These are phyloP conservation scores for Entomobrya proxima DNA, from an alignment of 2,888 invertebrate species.

Conservation along the genomic window DNA sequence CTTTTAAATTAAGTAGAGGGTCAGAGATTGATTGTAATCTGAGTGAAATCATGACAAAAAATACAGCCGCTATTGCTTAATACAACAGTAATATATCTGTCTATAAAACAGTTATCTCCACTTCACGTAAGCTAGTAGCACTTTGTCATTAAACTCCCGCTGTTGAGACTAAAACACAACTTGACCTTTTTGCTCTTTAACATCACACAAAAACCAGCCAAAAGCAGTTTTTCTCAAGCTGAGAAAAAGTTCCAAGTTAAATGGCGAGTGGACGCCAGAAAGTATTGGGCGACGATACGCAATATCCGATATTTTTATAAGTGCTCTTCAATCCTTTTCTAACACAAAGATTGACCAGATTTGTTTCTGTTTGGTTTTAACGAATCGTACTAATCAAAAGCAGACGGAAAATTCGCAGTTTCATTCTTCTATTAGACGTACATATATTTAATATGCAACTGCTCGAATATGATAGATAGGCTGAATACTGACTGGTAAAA, in stretches of 20 bases:
- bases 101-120: conserved; percentile 20
- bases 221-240: conserved; percentile 17
- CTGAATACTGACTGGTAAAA: too few relatives aligned
- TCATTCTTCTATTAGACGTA: too few relatives aligned
- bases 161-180: neutral
- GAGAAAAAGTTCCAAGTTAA: conserved; percentile 28
- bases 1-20: neutral
- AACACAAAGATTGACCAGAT: too few relatives aligned
- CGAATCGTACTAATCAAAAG: too few relatives aligned
- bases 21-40: neutral
- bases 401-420: too few relatives aligned
- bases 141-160: conserved; percentile 16
- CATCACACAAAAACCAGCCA: conserved; percentile 9
- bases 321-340: too few relatives aligned
- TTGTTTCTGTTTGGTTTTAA: too few relatives aligned
- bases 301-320: too few relatives aligned
- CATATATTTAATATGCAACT: too few relatives aligned
- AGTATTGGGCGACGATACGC: neutral
- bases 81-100: neutral
- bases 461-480: too few relatives aligned
- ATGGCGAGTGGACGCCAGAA: conserved; percentile 24
- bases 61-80: neutral
- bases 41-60: neutral
- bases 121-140: neutral
- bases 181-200: conserved; percentile 44